Conservation (phyloP, 1,140 invertebrate species). For the Coenobita brevimanus region DNA sequence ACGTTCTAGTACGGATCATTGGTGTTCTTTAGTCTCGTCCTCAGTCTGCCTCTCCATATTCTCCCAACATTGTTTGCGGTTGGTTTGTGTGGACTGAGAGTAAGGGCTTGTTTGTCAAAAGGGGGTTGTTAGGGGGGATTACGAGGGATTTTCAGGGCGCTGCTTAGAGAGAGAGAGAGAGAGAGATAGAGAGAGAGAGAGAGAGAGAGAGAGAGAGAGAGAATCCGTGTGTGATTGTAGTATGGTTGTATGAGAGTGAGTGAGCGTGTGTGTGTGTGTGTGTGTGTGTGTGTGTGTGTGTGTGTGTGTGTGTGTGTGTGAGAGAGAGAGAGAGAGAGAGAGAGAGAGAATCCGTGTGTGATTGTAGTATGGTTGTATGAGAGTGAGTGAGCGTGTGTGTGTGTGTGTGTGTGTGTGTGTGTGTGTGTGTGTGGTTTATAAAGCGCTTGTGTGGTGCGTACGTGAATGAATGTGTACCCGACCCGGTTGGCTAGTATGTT, state of each 20-base stretch:
- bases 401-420: conserved; percentile 12
- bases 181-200: too few species aligned
- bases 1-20: too few species aligned
- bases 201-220: background rate
- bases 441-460: background rate
- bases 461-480: background rate
- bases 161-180: too few species aligned
- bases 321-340: background rate
- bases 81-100: too few species aligned
- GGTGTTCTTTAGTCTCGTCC: too few species aligned
- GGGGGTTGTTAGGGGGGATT: too few species aligned
- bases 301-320: background rate
- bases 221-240: background rate
- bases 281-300: background rate
- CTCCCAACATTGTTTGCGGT: too few species aligned
- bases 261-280: background rate
- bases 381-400: background rate
- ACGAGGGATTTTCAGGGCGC: too few species aligned
- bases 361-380: background rate
- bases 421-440: background rate
- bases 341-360: background rate
- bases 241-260: background rate
- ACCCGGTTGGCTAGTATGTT: background rate
- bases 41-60: too few species aligned
- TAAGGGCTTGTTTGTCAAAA: too few species aligned